Percentiles rank a stretch among this genome's conserved stretches.
Evolutionary conservation across 2,888 invertebrate species (phyloP).

Genomic region (Troides aeacus): DNA sequence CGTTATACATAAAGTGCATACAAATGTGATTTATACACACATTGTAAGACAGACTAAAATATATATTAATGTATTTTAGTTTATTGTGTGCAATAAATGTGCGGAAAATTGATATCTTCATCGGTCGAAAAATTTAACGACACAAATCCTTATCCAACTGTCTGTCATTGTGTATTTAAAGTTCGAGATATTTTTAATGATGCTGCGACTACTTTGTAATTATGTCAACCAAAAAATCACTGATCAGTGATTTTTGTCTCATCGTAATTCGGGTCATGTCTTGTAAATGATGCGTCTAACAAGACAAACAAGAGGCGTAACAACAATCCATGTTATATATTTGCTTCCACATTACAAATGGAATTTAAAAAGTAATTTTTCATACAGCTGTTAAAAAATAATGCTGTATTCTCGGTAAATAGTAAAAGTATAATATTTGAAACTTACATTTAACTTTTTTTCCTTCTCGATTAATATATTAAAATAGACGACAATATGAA

Average conservation of each 20-base stretch:
- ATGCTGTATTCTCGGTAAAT: no score
- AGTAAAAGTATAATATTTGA: no score
- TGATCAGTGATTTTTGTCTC: constrained; percentile 50
- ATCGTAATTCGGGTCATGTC: constrained; percentile 48
- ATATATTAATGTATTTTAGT: no score
- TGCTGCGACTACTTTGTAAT: constrained; percentile 52
- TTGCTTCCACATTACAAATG: background rate
- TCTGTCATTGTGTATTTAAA: constrained; percentile 48
- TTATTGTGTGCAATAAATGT: background rate
- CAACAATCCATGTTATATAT: constrained; percentile 11
- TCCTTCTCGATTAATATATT: no score
- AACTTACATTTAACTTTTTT: no score
- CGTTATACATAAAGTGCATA: no score
- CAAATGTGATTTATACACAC: no score
- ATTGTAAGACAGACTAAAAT: no score
- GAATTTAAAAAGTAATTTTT: no score
- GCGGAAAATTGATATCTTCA: background rate
- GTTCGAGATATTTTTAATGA: constrained; percentile 58
- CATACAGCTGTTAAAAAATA: no score
- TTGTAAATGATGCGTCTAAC: constrained; percentile 44
- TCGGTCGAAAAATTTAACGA: background rate
- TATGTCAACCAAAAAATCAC: constrained; percentile 50
- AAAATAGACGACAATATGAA: no score
- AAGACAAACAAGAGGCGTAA: constrained; percentile 35
- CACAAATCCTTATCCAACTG: constrained; percentile 38